Percentiles rank a stretch among this genome's conserved stretches.
Conservation (phyloP, 1,140 invertebrate genomes). For the Grapholita molesta region DNA sequence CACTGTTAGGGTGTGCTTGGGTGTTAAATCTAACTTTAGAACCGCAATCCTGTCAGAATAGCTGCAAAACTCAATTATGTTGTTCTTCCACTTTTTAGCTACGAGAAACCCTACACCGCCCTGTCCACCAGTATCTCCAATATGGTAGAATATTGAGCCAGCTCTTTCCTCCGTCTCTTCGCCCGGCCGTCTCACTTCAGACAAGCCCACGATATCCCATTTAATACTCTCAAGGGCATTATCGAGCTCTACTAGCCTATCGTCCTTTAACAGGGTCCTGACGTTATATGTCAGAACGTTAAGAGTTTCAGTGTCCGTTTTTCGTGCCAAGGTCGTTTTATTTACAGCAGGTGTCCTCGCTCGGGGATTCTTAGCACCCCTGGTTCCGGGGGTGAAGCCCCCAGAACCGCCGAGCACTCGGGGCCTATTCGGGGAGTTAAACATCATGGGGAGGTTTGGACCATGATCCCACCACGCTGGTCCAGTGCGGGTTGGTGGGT, state of each 20-base stretch:
- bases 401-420: neutral
- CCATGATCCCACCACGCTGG: neutral
- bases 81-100: slow-evolving; percentile 1
- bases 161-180: neutral
- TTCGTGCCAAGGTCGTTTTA: neutral
- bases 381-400: neutral
- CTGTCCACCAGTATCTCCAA: neutral
- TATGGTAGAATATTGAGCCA: neutral
- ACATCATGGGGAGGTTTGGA: neutral
- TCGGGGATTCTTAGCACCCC: neutral
- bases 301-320: neutral
- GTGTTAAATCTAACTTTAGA: neutral
- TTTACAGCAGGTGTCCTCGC: neutral
- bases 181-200: neutral
- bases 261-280: neutral
- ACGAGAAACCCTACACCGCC: slow-evolving; percentile 7
- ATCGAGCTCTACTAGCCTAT: neutral
- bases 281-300: slow-evolving; percentile 7
- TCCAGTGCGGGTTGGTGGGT: too few species aligned
- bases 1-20: neutral
- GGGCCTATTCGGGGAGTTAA: neutral
- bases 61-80: neutral
- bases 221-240: neutral
- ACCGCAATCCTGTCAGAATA: slow-evolving; percentile 11
- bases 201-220: neutral